phyloP scores from a whole-genome alignment of 2,888 invertebrate species.

The Andricus curvator region DNA sequence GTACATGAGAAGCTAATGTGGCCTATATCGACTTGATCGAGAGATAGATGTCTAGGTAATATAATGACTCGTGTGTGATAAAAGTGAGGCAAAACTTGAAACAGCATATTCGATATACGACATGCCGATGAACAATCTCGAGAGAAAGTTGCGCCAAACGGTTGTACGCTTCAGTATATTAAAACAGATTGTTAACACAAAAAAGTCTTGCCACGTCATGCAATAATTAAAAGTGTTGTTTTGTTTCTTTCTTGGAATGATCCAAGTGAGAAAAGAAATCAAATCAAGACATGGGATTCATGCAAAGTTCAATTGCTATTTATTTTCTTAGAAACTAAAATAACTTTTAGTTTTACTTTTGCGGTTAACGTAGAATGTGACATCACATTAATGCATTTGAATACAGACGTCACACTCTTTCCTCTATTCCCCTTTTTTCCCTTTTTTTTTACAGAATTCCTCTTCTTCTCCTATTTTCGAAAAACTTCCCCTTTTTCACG shows the following conservation, averaged over 20 bases:
- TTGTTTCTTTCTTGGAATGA: background rate
- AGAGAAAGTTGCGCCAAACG: background rate
- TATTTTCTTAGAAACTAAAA: background rate
- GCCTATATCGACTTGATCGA: constrained; percentile 27
- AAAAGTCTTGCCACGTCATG: background rate
- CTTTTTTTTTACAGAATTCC: no score
- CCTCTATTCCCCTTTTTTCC: no score
- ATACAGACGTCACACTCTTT: no score
- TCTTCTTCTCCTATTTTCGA: no score
- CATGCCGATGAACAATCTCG: constrained; percentile 4
- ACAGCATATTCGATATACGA: constrained; percentile 4
- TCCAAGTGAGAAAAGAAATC: background rate
- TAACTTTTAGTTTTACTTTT: background rate
- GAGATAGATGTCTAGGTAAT: constrained; percentile 24
- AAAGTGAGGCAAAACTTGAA: background rate
- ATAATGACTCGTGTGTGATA: constrained; percentile 24
- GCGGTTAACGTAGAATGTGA: no score
- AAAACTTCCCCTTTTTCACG: no score
- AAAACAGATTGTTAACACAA: background rate
- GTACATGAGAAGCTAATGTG: constrained; percentile 30
- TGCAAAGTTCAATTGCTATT: background rate
- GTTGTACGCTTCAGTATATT: background rate
- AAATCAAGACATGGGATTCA: background rate
- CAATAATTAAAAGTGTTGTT: background rate
- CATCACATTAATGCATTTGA: no score